These are phyloP conservation scores for Acrocephalus kingi DNA, from an alignment of 2,113 vertebrate genomes.

Conservation along the genomic window DNA sequence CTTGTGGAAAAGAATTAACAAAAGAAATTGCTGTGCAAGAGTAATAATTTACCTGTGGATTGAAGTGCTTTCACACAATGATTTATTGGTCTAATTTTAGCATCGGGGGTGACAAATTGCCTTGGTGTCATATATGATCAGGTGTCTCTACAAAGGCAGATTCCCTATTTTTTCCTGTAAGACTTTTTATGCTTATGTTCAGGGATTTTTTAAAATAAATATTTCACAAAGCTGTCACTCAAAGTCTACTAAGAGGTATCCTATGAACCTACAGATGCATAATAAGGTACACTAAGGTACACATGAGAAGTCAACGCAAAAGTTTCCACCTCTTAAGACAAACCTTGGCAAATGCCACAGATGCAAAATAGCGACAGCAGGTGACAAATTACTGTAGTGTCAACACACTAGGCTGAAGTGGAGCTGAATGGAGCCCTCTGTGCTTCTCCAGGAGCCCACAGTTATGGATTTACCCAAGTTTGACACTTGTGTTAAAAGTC, in stretches of 20 bases:
- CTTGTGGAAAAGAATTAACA: neutral
- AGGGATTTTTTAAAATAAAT: neutral
- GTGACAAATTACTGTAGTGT: conserved; percentile 40
- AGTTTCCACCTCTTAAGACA: conserved; percentile 47
- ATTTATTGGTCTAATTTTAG: neutral
- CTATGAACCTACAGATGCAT: neutral
- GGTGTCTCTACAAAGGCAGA: neutral
- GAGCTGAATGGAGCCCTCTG: conserved; percentile 17
- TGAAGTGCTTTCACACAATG: neutral
- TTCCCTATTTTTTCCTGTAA: neutral
- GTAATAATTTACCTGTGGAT: neutral
- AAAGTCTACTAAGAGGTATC: neutral
- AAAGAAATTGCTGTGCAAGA: neutral
- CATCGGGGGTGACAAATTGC: neutral
- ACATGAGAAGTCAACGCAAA: conserved; percentile 6
- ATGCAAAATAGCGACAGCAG: conserved; percentile 53
- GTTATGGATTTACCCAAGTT: conserved; percentile 29
- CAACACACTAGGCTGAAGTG: conserved; percentile 19
- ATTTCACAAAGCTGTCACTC: conserved; percentile 2
- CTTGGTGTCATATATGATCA: neutral
- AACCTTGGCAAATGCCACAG: conserved; percentile 33
- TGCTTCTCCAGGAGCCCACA: conserved; percentile 20
- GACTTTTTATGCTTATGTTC: neutral
- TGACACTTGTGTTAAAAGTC: neutral
- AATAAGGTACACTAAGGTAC: neutral